These are phyloP conservation scores for Ypsolopha scabrella DNA, from an alignment of 2,888 invertebrate species.

Conservation along the genomic window DNA sequence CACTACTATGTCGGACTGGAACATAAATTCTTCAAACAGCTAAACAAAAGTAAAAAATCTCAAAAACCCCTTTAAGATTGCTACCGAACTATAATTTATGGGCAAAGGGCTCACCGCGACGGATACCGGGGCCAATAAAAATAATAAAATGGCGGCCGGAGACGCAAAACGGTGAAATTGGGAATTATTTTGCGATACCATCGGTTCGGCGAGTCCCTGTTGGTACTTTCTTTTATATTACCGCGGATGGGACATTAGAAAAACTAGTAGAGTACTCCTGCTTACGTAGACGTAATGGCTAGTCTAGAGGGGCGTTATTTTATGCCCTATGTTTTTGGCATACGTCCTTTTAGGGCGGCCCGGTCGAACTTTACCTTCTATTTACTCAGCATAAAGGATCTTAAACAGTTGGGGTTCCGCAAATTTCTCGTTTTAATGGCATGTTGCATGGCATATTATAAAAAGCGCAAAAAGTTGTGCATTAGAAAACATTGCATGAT, in stretches of 20 bases:
- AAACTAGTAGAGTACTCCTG: no score
- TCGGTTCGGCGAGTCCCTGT: conserved; percentile 64
- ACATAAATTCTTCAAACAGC: conserved; percentile 69
- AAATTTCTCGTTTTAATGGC: no score
- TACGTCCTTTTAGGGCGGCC: no score
- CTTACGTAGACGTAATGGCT: no score
- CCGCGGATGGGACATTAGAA: conserved; percentile 37
- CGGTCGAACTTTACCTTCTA: no score
- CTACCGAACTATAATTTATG: conserved; percentile 72
- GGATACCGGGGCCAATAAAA: conserved; percentile 49
- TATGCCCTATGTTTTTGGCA: no score
- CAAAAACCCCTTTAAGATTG: conserved; percentile 61
- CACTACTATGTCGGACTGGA: conserved; percentile 64
- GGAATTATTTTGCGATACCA: conserved; percentile 68
- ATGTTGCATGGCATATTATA: no score
- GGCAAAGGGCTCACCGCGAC: conserved; percentile 39
- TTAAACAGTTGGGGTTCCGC: no score
- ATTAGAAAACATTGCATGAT: no score
- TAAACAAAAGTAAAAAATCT: conserved; percentile 59
- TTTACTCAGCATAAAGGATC: no score
- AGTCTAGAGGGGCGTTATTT: no score
- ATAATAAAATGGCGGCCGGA: conserved; percentile 34
- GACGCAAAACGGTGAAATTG: conserved; percentile 68
- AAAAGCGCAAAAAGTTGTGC: no score
- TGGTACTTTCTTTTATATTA: conserved; percentile 60